These are phyloP conservation scores for Aphelenchoides besseyi DNA, from an alignment of 1,140 invertebrate species.

Conservation along the genomic window DNA sequence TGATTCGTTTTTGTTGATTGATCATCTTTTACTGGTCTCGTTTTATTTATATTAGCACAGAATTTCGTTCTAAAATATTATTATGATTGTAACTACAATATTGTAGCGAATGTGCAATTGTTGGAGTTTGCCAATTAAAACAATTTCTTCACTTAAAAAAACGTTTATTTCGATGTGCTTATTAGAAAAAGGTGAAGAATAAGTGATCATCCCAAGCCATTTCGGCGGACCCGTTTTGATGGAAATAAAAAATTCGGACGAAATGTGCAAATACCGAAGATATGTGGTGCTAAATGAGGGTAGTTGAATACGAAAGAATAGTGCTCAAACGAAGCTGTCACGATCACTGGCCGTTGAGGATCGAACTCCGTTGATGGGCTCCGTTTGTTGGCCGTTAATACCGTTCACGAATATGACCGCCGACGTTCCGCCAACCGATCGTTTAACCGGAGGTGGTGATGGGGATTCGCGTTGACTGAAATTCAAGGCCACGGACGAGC, in stretches of 20 bases:
- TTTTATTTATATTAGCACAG: not conserved
- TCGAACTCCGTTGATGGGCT: not conserved
- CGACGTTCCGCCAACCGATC: slow-evolving; percentile 6
- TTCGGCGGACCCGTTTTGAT: not conserved
- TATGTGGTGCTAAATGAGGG: not conserved
- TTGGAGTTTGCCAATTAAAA: not conserved
- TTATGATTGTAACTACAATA: no score
- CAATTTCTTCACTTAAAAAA: no score
- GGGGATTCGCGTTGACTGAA: slow-evolving; percentile 11
- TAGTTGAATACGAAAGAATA: not conserved
- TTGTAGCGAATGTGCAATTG: not conserved
- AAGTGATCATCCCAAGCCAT: slow-evolving; percentile 5
- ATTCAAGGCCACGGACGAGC: slow-evolving; percentile 9
- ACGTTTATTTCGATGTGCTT: no score
- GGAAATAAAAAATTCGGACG: not conserved
- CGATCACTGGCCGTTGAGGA: no score
- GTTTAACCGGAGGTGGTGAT: not conserved
- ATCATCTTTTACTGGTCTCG: not conserved
- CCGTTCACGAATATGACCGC: slow-evolving; percentile 10
- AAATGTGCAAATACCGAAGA: not conserved
- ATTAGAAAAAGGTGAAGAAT: not conserved
- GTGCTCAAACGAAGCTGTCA: not conserved
- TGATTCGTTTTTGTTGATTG: no score
- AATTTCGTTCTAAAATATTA: not conserved
- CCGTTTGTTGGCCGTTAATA: slow-evolving; percentile 1